A percentile compares a stretch with the other conserved stretches of the same genome.
These are phyloP conservation scores for Brachionus asplanchnoidis DNA, from an alignment of 1,140 invertebrate genomes.

Conservation along the genomic window DNA sequence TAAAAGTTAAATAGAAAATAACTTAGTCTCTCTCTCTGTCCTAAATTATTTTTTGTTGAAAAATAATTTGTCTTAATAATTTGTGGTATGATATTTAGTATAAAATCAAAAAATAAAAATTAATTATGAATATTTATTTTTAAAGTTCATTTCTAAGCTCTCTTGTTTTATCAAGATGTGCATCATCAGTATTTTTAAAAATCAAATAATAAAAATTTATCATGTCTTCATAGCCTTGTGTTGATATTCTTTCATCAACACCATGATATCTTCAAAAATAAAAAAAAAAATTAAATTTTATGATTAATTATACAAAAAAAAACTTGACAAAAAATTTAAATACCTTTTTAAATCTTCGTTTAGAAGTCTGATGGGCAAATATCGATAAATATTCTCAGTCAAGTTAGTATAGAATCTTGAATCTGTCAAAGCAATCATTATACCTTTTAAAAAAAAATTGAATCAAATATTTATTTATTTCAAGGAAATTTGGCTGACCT, in stretches of 20 bases:
- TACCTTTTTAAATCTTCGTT: slow-evolving; percentile 52
- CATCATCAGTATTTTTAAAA: slow-evolving; percentile 58
- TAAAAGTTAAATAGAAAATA: too few relatives aligned
- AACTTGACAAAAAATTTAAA: not conserved
- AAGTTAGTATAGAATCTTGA: slow-evolving; percentile 59
- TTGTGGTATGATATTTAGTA: not conserved
- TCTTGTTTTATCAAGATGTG: not conserved
- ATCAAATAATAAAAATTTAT: slow-evolving; percentile 62
- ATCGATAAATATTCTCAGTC: slow-evolving; percentile 60
- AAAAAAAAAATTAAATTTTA: too few relatives aligned
- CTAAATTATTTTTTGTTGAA: not conserved
- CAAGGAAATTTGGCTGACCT: slow-evolving; percentile 48
- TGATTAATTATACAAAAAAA: not conserved
- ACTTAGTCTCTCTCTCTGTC: too few relatives aligned
- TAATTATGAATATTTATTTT: not conserved
- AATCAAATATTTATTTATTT: not conserved
- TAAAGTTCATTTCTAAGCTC: not conserved
- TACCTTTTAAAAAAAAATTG: slow-evolving; percentile 48
- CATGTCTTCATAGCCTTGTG: slow-evolving; percentile 56
- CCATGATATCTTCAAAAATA: slow-evolving; percentile 57
- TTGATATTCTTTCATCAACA: slow-evolving; percentile 60
- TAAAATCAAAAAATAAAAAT: not conserved
- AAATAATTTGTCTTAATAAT: not conserved
- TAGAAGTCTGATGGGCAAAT: slow-evolving; percentile 57
- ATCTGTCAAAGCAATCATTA: slow-evolving; percentile 62